phyloP scores from a whole-genome alignment of 2,797 vertebrate species.

The Takifugu rubripes region DNA sequence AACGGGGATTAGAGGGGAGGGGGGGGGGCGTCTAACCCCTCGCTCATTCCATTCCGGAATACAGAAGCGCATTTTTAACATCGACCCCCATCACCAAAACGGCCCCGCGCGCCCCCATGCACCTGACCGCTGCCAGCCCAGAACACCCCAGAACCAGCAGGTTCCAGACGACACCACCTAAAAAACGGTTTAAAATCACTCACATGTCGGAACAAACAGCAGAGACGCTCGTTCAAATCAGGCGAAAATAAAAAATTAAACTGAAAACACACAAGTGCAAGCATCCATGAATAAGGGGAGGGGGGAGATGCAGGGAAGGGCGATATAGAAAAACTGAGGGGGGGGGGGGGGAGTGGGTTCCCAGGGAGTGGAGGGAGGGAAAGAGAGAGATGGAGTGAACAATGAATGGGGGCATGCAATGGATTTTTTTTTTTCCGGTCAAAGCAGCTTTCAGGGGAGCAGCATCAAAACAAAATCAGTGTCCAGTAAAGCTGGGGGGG shows the following conservation, averaged over 20 bases:
- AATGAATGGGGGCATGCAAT: slow-evolving; percentile 39
- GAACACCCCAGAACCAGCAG: slow-evolving; percentile 47
- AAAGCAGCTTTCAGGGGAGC: slow-evolving; percentile 56
- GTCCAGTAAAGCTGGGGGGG: slow-evolving; percentile 23
- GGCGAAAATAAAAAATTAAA: background rate
- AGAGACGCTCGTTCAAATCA: slow-evolving; percentile 45
- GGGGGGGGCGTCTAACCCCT: slow-evolving; percentile 28
- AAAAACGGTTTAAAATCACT: slow-evolving; percentile 45
- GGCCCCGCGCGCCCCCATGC: slow-evolving; percentile 40
- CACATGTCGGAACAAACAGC: slow-evolving; percentile 45
- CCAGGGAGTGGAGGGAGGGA: slow-evolving; percentile 60
- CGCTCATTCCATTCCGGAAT: slow-evolving; percentile 15
- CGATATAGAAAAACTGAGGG: slow-evolving; percentile 52
- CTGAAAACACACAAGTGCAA: slow-evolving; percentile 47
- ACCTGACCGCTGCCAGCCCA: slow-evolving; percentile 50
- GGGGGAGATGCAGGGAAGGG: slow-evolving; percentile 38
- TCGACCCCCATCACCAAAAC: slow-evolving; percentile 40
- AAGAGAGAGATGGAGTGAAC: slow-evolving; percentile 10
- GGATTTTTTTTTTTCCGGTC: slow-evolving; percentile 54
- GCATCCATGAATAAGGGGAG: slow-evolving; percentile 48
- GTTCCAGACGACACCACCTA: slow-evolving; percentile 39
- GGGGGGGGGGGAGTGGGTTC: slow-evolving; percentile 48
- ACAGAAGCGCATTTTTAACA: slow-evolving; percentile 27
- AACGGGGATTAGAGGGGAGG: slow-evolving; percentile 50
- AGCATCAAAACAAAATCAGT: slow-evolving; percentile 45